Percentiles rank a stretch among this genome's conserved stretches.
These are phyloP conservation scores for Choloepus hoffmanni DNA, from an alignment of 2,113 vertebrate species.

Conservation along the genomic window DNA sequence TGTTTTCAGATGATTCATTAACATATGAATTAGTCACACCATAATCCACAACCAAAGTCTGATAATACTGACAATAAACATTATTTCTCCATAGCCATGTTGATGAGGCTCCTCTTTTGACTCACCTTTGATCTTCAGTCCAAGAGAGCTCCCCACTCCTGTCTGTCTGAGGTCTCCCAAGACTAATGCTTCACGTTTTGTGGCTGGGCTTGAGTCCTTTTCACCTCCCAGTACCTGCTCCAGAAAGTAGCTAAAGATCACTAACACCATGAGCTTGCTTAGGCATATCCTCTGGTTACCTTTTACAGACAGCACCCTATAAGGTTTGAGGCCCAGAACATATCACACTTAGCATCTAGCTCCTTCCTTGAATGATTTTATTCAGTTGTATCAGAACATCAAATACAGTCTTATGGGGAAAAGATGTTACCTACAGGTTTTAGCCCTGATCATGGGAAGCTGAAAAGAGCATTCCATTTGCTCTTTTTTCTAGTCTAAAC, in stretches of 20 bases:
- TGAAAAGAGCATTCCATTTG: background rate
- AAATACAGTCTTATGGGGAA: background rate
- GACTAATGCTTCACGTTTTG: background rate
- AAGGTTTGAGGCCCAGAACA: background rate
- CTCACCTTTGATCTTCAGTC: slow-evolving; percentile 50
- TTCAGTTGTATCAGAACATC: background rate
- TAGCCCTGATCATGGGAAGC: background rate
- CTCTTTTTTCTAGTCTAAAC: background rate
- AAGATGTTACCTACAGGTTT: background rate
- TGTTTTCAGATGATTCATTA: background rate
- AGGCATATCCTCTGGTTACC: background rate
- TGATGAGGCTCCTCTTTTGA: background rate
- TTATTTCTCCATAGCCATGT: background rate
- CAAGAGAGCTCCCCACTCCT: background rate
- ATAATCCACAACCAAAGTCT: slow-evolving; percentile 10
- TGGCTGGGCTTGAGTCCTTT: background rate
- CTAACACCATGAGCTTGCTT: background rate
- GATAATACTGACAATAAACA: slow-evolving; percentile 5
- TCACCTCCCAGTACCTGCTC: background rate
- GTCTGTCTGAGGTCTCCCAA: background rate
- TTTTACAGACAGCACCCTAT: background rate
- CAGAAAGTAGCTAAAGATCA: background rate
- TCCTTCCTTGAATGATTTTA: background rate
- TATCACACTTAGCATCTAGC: background rate
- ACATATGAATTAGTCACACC: background rate